Percentiles rank a stretch among this genome's conserved stretches.
Conservation (phyloP, 1,140 invertebrate genomes). For the Aphelinus certus region DNA sequence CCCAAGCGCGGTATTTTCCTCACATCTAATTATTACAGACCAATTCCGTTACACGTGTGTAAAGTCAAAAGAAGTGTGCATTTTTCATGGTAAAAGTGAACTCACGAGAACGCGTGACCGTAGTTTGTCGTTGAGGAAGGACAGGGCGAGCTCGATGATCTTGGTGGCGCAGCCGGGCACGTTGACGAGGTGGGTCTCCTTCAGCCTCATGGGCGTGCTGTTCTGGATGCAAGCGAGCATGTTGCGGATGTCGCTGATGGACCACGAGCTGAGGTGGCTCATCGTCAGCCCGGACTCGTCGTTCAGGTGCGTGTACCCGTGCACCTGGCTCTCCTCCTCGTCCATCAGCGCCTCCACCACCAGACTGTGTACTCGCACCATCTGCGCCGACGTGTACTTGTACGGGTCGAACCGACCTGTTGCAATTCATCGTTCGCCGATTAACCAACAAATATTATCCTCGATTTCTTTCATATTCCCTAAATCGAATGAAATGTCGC, state of each 20-base stretch:
- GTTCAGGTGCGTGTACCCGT: slow-evolving; percentile 83
- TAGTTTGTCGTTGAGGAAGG: slow-evolving; percentile 83
- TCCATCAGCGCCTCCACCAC: slow-evolving; percentile 81
- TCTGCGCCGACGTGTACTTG: slow-evolving; percentile 77
- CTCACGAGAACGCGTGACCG: slow-evolving; percentile 78
- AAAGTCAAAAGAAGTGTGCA: too few relatives aligned
- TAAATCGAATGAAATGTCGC: too few relatives aligned
- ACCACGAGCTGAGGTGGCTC: slow-evolving; percentile 84
- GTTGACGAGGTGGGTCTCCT: slow-evolving; percentile 85
- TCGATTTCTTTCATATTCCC: too few relatives aligned
- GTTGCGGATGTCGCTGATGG: slow-evolving; percentile 79
- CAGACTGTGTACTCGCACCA: slow-evolving; percentile 80
- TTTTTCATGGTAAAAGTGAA: slow-evolving; percentile 16
- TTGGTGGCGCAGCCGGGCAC: slow-evolving; percentile 79
- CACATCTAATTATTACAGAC: too few relatives aligned
- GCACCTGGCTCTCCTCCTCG: slow-evolving; percentile 81
- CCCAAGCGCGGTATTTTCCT: too few relatives aligned
- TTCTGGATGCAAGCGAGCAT: slow-evolving; percentile 84
- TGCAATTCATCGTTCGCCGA: neutral
- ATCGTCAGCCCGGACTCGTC: slow-evolving; percentile 85
- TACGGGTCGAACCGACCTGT: slow-evolving; percentile 78
- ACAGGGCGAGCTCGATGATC: slow-evolving; percentile 81
- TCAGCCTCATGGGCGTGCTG: slow-evolving; percentile 88
- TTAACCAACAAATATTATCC: too few relatives aligned
- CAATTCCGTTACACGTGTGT: too few relatives aligned